These are phyloP conservation scores for Salvelinus fontinalis DNA, from an alignment of 2,113 vertebrate species.

Conservation along the genomic window DNA sequence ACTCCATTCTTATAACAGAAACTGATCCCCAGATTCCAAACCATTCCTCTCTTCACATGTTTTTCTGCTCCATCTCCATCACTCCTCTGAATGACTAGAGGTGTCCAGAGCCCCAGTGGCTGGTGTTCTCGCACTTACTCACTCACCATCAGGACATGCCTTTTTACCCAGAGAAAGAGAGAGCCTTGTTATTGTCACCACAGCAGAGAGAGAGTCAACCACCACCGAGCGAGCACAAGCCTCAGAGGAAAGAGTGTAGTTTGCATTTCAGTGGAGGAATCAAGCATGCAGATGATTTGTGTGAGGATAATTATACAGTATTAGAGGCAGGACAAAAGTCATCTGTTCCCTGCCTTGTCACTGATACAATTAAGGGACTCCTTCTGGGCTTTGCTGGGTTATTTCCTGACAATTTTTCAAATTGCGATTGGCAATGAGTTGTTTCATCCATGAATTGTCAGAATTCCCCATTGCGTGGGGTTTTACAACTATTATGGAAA, in stretches of 20 bases:
- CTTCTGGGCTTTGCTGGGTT: too few relatives aligned
- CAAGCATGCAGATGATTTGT: conserved; percentile 36
- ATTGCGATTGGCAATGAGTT: too few relatives aligned
- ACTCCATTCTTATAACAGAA: neutral
- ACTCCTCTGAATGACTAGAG: too few relatives aligned
- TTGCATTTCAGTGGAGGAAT: conserved; percentile 40
- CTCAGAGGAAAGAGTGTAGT: conserved; percentile 20
- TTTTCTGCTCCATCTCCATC: too few relatives aligned
- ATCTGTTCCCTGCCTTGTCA: neutral
- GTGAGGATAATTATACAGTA: conserved; percentile 38
- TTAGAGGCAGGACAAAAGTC: conserved; percentile 39
- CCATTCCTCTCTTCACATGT: neutral
- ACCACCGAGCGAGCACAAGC: neutral
- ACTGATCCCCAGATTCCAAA: neutral
- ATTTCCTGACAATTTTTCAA: too few relatives aligned
- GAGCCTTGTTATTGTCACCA: neutral
- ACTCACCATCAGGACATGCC: neutral
- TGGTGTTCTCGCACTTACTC: too few relatives aligned
- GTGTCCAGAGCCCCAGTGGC: too few relatives aligned
- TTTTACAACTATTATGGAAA: too few relatives aligned
- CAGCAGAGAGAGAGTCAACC: neutral
- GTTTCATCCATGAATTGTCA: too few relatives aligned
- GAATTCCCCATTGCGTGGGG: too few relatives aligned
- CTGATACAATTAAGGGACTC: too few relatives aligned
- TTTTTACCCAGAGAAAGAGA: neutral